Evolutionary conservation across 2,113 vertebrate species (phyloP).

Genomic region (Trinectes maculatus): DNA sequence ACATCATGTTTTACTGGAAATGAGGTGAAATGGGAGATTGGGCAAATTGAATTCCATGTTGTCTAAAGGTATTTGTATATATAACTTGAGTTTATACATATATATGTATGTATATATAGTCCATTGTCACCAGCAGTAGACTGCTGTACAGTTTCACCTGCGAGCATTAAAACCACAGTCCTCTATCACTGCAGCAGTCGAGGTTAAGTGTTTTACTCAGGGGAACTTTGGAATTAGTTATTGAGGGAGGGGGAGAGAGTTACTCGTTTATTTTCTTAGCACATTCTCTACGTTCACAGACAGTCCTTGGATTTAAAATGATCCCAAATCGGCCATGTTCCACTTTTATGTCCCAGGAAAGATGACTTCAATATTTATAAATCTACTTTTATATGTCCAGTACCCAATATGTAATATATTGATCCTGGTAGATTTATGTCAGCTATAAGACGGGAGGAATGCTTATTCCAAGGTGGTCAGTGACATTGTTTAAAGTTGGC

Average conservation of each 20-base stretch:
- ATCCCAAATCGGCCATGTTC: too few species aligned
- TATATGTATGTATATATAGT: too few species aligned
- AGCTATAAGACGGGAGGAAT: conserved; percentile 5
- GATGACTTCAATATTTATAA: conserved; percentile 20
- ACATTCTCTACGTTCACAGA: conserved; percentile 38
- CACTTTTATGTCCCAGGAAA: too few species aligned
- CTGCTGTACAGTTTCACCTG: conserved; percentile 5
- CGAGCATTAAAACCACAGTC: conserved; percentile 26
- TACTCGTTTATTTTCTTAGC: conserved; percentile 31
- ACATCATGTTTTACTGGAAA: conserved; percentile 30
- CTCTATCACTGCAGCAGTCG: conserved; percentile 22
- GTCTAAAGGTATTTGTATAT: not conserved
- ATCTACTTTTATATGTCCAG: conserved; percentile 23
- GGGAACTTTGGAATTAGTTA: conserved; percentile 45
- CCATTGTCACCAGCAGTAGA: too few species aligned
- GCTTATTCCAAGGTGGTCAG: conserved; percentile 31
- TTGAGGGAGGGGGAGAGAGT: conserved; percentile 1
- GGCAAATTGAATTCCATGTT: not conserved
- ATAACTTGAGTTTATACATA: too few species aligned
- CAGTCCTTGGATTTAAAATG: conserved; percentile 45
- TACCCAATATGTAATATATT: not conserved
- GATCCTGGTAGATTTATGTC: not conserved
- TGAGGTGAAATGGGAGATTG: not conserved
- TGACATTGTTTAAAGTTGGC: not conserved
- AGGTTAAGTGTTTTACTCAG: conserved; percentile 42